Conservation (phyloP, 2,888 invertebrate genomes). For the Phyllotreta cruciferae region DNA sequence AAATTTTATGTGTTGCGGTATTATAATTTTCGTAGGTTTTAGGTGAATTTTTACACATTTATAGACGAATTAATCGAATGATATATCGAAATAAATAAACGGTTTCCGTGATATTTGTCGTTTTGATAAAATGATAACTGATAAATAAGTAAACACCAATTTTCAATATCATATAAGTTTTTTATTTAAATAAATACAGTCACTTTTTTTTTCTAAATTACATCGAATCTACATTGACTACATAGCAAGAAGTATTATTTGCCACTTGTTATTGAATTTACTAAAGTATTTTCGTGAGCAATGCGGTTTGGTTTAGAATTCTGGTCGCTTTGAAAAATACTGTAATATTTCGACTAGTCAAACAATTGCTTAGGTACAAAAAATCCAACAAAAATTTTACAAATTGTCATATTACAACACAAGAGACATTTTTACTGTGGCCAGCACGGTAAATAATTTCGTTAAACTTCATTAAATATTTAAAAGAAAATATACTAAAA, state of each 20-base stretch:
- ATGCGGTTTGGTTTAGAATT: slow-evolving; percentile 30
- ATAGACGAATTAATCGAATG: slow-evolving; percentile 6
- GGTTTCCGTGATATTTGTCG: not conserved
- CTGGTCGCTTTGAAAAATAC: slow-evolving; percentile 10
- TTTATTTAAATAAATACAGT: slow-evolving; percentile 27
- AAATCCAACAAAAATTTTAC: slow-evolving; percentile 5
- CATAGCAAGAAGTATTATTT: slow-evolving; percentile 37
- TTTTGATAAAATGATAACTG: slow-evolving; percentile 5
- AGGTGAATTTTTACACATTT: slow-evolving; percentile 26
- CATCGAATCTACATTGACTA: slow-evolving; percentile 14
- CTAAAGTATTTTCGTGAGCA: slow-evolving; percentile 31
- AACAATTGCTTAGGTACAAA: slow-evolving; percentile 32
- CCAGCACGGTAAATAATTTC: slow-evolving; percentile 8
- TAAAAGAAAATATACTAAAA: not conserved
- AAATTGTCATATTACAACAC: slow-evolving; percentile 12
- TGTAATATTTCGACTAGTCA: slow-evolving; percentile 32
- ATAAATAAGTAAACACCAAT: not conserved
- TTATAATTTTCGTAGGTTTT: slow-evolving; percentile 32
- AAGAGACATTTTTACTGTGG: not conserved
- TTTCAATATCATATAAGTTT: slow-evolving; percentile 1
- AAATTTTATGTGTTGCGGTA: slow-evolving; percentile 22
- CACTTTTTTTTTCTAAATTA: slow-evolving; percentile 17
- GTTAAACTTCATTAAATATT: too few species aligned
- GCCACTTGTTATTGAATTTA: slow-evolving; percentile 38
- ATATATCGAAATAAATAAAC: not conserved